phyloP scores from a whole-genome alignment of 2,113 vertebrate species.

The Aramus guarauna region DNA sequence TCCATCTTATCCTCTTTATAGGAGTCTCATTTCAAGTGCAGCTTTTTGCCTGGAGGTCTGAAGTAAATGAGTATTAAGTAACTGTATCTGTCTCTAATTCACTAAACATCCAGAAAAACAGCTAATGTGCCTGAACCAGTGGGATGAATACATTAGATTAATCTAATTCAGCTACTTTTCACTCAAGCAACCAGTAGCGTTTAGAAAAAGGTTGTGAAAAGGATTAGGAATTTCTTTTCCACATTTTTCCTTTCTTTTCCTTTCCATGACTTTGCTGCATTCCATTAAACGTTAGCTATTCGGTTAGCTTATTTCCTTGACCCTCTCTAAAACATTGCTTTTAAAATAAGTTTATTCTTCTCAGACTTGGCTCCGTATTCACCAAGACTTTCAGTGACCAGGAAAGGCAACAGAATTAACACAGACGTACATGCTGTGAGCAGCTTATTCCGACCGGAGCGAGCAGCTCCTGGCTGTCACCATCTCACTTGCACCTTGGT shows the following conservation, averaged over 20 bases:
- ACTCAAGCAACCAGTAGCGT: not conserved
- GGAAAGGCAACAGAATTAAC: not conserved
- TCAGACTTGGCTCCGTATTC: not conserved
- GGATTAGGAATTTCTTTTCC: constrained; percentile 9
- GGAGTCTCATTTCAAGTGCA: not conserved
- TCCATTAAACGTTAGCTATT: not conserved
- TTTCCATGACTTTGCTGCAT: not conserved
- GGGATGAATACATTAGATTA: constrained; percentile 24
- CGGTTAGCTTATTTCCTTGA: not conserved
- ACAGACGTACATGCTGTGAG: not conserved
- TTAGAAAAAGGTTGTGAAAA: not conserved
- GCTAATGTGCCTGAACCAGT: constrained; percentile 16
- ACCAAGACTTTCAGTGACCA: not conserved
- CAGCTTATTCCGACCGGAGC: fast-evolving
- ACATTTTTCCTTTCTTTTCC: not conserved
- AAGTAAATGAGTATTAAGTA: constrained; percentile 30
- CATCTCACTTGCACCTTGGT: not conserved
- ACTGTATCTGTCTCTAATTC: constrained; percentile 49
- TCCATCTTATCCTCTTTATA: not conserved
- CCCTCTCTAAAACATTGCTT: not conserved
- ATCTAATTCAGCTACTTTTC: constrained; percentile 48
- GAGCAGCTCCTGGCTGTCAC: not conserved
- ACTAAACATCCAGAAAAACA: constrained; percentile 33
- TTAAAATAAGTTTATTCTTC: not conserved
- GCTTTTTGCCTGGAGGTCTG: not conserved